Evolutionary conservation across 2,888 invertebrate species (phyloP).

Genomic region (Thymelicus lineola): DNA sequence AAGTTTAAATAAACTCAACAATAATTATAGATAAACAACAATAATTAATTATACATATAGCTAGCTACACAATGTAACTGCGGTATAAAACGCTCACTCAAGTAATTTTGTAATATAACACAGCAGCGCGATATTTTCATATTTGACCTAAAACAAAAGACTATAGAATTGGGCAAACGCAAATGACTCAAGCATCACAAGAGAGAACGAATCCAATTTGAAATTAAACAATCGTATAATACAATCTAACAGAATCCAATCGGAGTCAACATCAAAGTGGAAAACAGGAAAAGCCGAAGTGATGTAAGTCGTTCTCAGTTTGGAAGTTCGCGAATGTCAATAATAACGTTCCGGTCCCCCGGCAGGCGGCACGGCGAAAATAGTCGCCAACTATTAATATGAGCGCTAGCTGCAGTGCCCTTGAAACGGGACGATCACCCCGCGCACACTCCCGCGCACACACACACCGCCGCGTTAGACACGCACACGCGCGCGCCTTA

Average conservation of each 20-base stretch:
- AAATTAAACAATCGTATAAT: constrained; percentile 26
- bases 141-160: not conserved
- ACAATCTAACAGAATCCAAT: not conserved
- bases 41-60: no score
- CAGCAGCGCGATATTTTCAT: not conserved
- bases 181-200: constrained; percentile 13
- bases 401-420: constrained; percentile 83
- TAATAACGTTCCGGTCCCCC: constrained; percentile 80
- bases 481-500: constrained; percentile 55
- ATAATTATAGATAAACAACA: no score
- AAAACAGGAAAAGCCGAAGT: constrained; percentile 53
- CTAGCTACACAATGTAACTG: not conserved
- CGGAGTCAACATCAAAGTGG: constrained; percentile 35
- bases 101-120: constrained; percentile 15
- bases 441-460: constrained; percentile 70
- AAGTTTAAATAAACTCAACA: no score
- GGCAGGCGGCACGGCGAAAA: constrained; percentile 77
- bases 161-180: constrained; percentile 8
- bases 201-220: constrained; percentile 16
- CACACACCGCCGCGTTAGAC: constrained; percentile 45
- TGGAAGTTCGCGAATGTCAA: constrained; percentile 81
- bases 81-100: constrained; percentile 6
- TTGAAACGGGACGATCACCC: constrained; percentile 84
- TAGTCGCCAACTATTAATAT: constrained; percentile 84
- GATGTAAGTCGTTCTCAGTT: constrained; percentile 62